Conservation (phyloP, 2,888 invertebrate genomes). For the Itoplectis maculator region DNA sequence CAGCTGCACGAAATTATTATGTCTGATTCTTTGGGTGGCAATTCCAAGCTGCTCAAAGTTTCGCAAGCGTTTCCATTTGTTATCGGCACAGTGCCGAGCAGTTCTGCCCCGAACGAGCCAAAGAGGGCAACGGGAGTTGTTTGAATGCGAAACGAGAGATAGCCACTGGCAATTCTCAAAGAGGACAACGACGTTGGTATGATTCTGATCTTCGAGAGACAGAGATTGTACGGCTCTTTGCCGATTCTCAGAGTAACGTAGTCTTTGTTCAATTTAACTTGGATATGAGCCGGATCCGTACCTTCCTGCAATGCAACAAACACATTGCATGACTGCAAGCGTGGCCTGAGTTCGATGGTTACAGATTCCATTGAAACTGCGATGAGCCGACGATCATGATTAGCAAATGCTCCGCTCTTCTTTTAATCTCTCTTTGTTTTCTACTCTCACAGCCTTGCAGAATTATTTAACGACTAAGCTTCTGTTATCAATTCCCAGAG, state of each 20-base stretch:
- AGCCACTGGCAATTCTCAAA: slow-evolving; percentile 75
- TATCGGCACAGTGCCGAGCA: slow-evolving; percentile 69
- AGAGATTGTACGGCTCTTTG: slow-evolving; percentile 71
- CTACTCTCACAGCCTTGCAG: not conserved
- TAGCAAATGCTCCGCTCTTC: not conserved
- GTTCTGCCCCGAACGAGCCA: slow-evolving; percentile 79
- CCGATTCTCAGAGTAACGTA: slow-evolving; percentile 74
- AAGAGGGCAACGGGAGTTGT: slow-evolving; percentile 75
- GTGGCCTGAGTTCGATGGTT: slow-evolving; percentile 80
- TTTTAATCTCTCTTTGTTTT: not conserved
- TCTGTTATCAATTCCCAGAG: not conserved
- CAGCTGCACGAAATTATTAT: slow-evolving; percentile 75
- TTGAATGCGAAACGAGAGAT: slow-evolving; percentile 81
- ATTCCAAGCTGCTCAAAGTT: slow-evolving; percentile 56
- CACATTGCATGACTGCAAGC: slow-evolving; percentile 79
- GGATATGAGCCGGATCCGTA: slow-evolving; percentile 69
- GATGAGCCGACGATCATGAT: slow-evolving; percentile 4
- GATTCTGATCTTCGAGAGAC: slow-evolving; percentile 74
- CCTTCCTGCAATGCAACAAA: slow-evolving; percentile 75
- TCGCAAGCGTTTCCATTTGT: slow-evolving; percentile 49
- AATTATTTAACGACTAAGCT: not conserved
- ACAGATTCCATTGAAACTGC: slow-evolving; percentile 70
- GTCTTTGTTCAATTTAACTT: slow-evolving; percentile 76
- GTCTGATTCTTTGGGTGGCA: slow-evolving; percentile 71
- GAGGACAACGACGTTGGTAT: slow-evolving; percentile 79